Conservation (phyloP, 2,888 invertebrate species). For the Cantharis lateralis region DNA sequence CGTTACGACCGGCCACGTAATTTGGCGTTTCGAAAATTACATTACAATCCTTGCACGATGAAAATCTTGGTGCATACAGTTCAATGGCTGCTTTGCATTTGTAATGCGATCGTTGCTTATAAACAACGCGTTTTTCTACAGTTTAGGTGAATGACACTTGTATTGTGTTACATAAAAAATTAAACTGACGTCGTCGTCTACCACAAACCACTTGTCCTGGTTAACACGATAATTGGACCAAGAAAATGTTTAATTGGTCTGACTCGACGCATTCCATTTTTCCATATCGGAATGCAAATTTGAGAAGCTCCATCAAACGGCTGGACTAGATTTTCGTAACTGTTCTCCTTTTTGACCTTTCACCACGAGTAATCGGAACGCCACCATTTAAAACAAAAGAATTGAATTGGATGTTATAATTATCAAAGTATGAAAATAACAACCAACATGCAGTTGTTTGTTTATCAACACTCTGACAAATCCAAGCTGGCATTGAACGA, state of each 20-base stretch:
- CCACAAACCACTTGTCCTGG: background rate
- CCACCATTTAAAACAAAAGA: background rate
- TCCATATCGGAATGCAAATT: background rate
- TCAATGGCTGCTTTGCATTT: conserved; percentile 3
- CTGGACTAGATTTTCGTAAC: background rate
- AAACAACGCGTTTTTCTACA: background rate
- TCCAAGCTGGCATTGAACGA: background rate
- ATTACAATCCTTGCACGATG: background rate
- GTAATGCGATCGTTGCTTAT: background rate
- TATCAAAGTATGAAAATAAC: background rate
- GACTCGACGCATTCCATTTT: no score
- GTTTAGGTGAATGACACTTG: background rate
- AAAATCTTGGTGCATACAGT: conserved; percentile 50
- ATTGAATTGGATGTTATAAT: background rate
- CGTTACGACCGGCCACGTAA: background rate
- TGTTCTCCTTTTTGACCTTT: conserved; percentile 1
- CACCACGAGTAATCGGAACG: background rate
- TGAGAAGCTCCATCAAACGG: background rate
- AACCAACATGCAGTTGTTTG: background rate
- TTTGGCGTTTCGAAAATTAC: background rate
- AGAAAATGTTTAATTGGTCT: background rate
- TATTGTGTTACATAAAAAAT: background rate
- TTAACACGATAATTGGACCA: background rate
- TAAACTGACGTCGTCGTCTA: background rate
- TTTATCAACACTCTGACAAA: background rate